Evolutionary conservation across 2,888 invertebrate genomes (phyloP).

Genomic region (Gryllus longicercus): DNA sequence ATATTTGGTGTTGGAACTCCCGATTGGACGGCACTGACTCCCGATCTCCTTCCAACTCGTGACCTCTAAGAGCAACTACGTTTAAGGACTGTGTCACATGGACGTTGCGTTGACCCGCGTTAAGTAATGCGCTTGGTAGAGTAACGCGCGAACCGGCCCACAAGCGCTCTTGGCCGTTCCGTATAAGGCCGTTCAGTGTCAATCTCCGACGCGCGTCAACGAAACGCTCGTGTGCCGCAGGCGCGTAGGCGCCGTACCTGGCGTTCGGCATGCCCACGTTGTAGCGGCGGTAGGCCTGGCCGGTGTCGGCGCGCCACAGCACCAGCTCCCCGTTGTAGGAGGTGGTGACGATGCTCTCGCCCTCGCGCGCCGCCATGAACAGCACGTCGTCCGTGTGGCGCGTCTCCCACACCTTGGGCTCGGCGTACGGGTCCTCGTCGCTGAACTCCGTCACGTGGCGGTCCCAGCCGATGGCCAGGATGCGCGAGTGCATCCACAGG

Average conservation of each 20-base stretch:
- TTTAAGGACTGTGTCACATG: too few relatives aligned
- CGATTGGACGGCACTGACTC: too few relatives aligned
- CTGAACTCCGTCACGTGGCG: constrained; percentile 66
- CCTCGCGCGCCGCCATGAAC: constrained; percentile 59
- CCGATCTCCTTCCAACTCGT: too few relatives aligned
- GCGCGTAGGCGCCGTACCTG: constrained; percentile 43
- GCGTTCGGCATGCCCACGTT: constrained; percentile 56
- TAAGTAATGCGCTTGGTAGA: too few relatives aligned
- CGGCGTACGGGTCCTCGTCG: constrained; percentile 52
- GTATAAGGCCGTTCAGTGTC: too few relatives aligned
- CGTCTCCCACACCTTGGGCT: constrained; percentile 63
- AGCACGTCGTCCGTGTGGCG: constrained; percentile 73
- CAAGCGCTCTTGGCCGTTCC: too few relatives aligned
- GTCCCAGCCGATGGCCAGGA: constrained; percentile 77
- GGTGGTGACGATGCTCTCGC: constrained; percentile 69
- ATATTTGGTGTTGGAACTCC: too few relatives aligned
- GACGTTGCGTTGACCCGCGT: too few relatives aligned
- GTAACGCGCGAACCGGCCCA: too few relatives aligned
- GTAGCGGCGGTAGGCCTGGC: constrained; percentile 61
- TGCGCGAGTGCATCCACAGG: constrained; percentile 54
- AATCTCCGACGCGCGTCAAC: too few relatives aligned
- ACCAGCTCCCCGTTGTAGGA: constrained; percentile 76
- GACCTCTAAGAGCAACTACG: too few relatives aligned
- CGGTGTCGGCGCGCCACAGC: constrained; percentile 79
- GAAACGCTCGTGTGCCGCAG: too few relatives aligned